Conservation (phyloP, 2,797 vertebrate species). For the Centroberyx gerrardi region DNA sequence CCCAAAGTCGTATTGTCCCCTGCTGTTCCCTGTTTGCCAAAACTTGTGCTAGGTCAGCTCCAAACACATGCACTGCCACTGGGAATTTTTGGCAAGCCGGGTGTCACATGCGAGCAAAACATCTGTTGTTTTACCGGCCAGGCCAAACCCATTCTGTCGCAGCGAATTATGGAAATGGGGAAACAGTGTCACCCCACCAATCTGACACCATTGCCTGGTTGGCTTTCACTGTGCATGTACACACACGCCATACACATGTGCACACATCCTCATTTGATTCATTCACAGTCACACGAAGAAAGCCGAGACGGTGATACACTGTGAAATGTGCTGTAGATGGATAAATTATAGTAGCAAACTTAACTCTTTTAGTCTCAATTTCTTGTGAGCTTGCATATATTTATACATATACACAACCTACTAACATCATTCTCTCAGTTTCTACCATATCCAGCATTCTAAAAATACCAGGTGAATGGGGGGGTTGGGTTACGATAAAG, state of each 20-base stretch:
- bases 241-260: slow-evolving; percentile 12
- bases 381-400: not conserved
- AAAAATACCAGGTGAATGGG: slow-evolving; percentile 75
- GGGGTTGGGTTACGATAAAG: slow-evolving; percentile 62
- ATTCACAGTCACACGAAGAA: not conserved
- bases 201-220: slow-evolving; percentile 89
- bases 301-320: slow-evolving; percentile 25
- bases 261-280: not conserved
- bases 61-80: slow-evolving; percentile 92
- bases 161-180: slow-evolving; percentile 96
- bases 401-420: slow-evolving; percentile 6
- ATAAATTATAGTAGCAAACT: not conserved
- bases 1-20: slow-evolving; percentile 43
- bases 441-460: slow-evolving; percentile 58
- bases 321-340: not conserved
- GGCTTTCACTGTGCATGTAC: slow-evolving; percentile 72
- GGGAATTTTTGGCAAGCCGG: slow-evolving; percentile 83
- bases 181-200: slow-evolving; percentile 95
- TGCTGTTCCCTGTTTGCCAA: slow-evolving; percentile 87
- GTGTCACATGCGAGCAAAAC: slow-evolving; percentile 81
- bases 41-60: slow-evolving; percentile 93
- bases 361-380: not conserved
- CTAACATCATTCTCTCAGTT: slow-evolving; percentile 34
- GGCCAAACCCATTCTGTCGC: slow-evolving; percentile 97
- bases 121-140: slow-evolving; percentile 96